Base-by-base conservation (phyloP, 1,140 invertebrate species). In the Batillaria attramentaria region DNA sequence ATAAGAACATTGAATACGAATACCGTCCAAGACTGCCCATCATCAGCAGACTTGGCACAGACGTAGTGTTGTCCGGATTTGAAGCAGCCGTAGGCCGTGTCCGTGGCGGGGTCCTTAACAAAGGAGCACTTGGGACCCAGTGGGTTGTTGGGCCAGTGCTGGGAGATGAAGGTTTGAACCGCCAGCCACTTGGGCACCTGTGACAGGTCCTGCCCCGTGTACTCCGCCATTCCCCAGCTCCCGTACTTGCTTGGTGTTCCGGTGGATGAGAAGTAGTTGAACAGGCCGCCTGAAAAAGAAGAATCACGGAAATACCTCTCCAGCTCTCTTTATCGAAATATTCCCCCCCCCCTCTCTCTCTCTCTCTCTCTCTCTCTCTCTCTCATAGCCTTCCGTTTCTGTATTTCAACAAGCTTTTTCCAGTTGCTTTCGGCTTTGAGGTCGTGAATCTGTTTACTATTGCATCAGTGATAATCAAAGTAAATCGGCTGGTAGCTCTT, bases 191-290 rank as follows among this genome's bases (percentile, higher is more conserved):
- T 86, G 2, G 86, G 81, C 4, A 85, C 85, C 18, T 73, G 82
- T 13, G 69, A 78, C 0, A 81, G 84, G 37, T 85, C 79, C 70
- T 87, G 83, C 35, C 84, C 84, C 39, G 85, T 85, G 39, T 85
- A 85, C 54, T 85, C 83, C 28, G 86, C 28, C 80, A 87, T 83
- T 10, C 85, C 84, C 83, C 84, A 85, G 66, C 83, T 84, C 33
- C 86, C 86, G 66, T 86, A 87, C 70, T 85, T 85, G 20, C 57
- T 72, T 3, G 81, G 80, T 35, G 54, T 60, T 3, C 82, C 77
- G 8, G 77, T 70, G 13, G 79, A 85, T 5, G 84, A 79, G 43
- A 86, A 86, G 69, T 86, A 86, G 75, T 86, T 86, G 74, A 86
- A 86, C 6, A 86, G 39, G 24, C 85, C 85, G 62, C 85, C 85